phyloP scores from a whole-genome alignment of 1,140 invertebrate genomes.

The Nymphalis io region DNA sequence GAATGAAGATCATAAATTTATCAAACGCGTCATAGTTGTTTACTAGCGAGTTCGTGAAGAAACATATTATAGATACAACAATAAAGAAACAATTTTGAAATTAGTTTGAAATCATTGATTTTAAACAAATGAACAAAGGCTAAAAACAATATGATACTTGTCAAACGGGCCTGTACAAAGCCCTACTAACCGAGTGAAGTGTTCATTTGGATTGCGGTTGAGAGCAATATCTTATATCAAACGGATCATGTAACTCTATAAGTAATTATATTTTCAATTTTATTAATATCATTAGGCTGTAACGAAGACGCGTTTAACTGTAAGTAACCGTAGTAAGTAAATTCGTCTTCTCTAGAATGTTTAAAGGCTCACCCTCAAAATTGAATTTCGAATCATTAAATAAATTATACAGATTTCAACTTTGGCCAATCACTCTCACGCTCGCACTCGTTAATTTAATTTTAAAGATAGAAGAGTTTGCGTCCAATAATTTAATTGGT shows the following conservation, averaged over 20 bases:
- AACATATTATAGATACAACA: too few relatives aligned
- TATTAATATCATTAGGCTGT: not conserved
- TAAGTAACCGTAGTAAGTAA: conserved; percentile 2
- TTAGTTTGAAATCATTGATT: too few relatives aligned
- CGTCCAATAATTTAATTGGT: conserved; percentile 18
- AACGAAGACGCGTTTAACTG: not conserved
- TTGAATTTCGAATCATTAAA: conserved; percentile 25
- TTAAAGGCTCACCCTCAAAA: conserved; percentile 15
- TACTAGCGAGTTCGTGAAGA: too few relatives aligned
- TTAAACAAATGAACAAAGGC: too few relatives aligned
- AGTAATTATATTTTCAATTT: not conserved
- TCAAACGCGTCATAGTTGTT: too few relatives aligned
- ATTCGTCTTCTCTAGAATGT: not conserved
- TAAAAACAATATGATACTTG: not conserved
- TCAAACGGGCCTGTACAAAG: not conserved
- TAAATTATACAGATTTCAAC: conserved; percentile 26
- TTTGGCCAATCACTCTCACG: conserved; percentile 13
- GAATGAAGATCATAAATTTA: too few relatives aligned
- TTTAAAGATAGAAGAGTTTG: conserved; percentile 5
- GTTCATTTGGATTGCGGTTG: not conserved
- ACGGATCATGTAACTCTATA: not conserved
- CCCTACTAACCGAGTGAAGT: not conserved
- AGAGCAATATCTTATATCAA: not conserved
- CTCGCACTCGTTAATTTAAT: conserved; percentile 6
- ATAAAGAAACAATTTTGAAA: too few relatives aligned